Base-by-base conservation (phyloP, 1,140 invertebrate genomes). In the Cepaea nemoralis region DNA sequence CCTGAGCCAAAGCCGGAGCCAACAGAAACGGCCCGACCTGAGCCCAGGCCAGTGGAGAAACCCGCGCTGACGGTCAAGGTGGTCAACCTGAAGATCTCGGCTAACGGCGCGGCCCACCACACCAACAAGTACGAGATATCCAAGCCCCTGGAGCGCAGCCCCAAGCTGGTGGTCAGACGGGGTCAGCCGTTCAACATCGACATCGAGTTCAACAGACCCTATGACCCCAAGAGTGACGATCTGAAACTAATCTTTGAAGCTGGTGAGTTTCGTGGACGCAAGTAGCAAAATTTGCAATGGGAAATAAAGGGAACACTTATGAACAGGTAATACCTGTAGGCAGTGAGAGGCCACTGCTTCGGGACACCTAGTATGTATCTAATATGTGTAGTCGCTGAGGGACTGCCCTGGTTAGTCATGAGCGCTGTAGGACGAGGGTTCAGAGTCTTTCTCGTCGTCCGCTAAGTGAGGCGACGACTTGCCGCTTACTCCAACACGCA, bases 131-230 rank as follows among this genome's bases (percentile, higher is more conserved):
- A 39, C 37, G 69, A 39, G 5, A 42, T 70, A 1, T 40, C 14
- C 6, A 16, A 14, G 0, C 69, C 35, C 5, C 6, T 8, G 1
- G 19, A 70, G 19, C 6, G 1, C 2, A 70, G n/a, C 31, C 82
- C 79, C 33, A 73, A 82, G 71, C 80, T 87, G 70, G 83, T 87
- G 6, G 70, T 85, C 0, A 75, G 86, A 73, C 74, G 86, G 35
- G 86, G 86, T 14, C 84, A 85, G 67, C 74, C 80, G 16, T 87
- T 87, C 79, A 77, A 50, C 39, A 70, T 86, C 10, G 66, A 39
- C 14, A 33, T 87, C 22, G 45, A 70, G 6, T 85, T 87, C 67
- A 77, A 80, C 66, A 67, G 77, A 63, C 42, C 66, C 14, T 87
- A 85, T 55, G 75, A 85, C 67, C 31, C 37, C 1, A 55, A 55